phyloP scores from a whole-genome alignment of 2,888 invertebrate genomes.

The Ernsta delagoae region DNA sequence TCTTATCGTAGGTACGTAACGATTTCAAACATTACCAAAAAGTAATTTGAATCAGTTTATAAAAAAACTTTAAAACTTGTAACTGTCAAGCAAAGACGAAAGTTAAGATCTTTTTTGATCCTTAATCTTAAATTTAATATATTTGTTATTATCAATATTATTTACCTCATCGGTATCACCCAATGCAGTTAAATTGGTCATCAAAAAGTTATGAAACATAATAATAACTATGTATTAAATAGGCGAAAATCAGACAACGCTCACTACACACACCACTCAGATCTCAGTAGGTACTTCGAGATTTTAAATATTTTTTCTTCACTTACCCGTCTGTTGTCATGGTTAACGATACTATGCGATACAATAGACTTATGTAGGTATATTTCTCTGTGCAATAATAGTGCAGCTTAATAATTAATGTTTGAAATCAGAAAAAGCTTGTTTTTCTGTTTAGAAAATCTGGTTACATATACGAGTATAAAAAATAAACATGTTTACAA shows the following conservation, averaged over 20 bases:
- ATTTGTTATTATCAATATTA: neutral
- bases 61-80: too few relatives aligned
- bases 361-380: too few relatives aligned
- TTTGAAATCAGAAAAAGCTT: neutral
- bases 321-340: neutral
- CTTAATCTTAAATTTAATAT: neutral
- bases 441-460: neutral
- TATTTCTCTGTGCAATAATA: too few relatives aligned
- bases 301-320: neutral
- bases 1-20: too few relatives aligned
- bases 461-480: neutral
- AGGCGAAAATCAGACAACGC: neutral
- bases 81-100: neutral
- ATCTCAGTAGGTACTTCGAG: neutral
- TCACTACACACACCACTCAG: neutral
- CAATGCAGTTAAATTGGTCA: constrained; percentile 56
- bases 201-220: constrained; percentile 62
- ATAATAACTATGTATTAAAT: neutral
- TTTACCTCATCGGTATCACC: constrained; percentile 59
- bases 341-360: too few relatives aligned
- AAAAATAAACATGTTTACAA: neutral
- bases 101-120: neutral
- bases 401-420: too few relatives aligned
- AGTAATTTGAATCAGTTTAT: too few relatives aligned
- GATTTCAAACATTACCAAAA: too few relatives aligned